phyloP scores from a whole-genome alignment of 2,888 invertebrate genomes.

The Idaea dimidiata region DNA sequence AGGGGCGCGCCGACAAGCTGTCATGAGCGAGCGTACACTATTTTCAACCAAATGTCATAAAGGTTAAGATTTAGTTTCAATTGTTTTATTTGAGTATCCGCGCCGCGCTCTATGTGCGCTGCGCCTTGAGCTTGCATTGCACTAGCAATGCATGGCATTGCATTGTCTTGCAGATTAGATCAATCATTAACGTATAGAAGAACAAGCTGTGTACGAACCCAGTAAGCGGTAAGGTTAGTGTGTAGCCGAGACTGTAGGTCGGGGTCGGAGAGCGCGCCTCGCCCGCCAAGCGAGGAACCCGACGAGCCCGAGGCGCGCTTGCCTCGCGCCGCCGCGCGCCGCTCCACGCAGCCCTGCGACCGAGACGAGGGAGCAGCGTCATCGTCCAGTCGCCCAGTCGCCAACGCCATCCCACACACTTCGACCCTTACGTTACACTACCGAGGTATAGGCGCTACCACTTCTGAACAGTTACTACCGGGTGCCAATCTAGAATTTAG shows the following conservation, averaged over 20 bases:
- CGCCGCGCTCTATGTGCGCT: too few relatives aligned
- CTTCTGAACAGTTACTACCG: background rate
- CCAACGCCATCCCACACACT: constrained; percentile 43
- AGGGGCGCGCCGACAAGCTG: too few relatives aligned
- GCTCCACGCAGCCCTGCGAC: constrained; percentile 44
- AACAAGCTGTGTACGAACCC: constrained; percentile 57
- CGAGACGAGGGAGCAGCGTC: constrained; percentile 41
- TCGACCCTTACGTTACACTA: constrained; percentile 24
- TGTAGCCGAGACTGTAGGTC: constrained; percentile 67
- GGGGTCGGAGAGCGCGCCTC: constrained; percentile 70
- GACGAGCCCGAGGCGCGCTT: constrained; percentile 54
- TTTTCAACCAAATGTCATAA: too few relatives aligned
- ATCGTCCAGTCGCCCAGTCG: constrained; percentile 32
- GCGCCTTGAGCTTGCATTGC: too few relatives aligned
- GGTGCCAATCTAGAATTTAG: too few relatives aligned
- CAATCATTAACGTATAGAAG: background rate
- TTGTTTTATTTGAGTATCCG: too few relatives aligned
- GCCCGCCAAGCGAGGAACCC: constrained; percentile 54
- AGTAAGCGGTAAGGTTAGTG: constrained; percentile 62
- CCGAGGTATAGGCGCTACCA: constrained; percentile 1
- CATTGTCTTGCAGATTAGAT: background rate
- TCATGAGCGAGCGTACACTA: too few relatives aligned
- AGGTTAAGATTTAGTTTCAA: too few relatives aligned
- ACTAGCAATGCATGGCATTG: too few relatives aligned
- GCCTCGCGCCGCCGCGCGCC: constrained; percentile 53